Percentiles rank a stretch among this genome's conserved stretches.
These are phyloP conservation scores for Onychomys arenicola DNA, from an alignment of 2,797 vertebrate genomes.

Conservation along the genomic window DNA sequence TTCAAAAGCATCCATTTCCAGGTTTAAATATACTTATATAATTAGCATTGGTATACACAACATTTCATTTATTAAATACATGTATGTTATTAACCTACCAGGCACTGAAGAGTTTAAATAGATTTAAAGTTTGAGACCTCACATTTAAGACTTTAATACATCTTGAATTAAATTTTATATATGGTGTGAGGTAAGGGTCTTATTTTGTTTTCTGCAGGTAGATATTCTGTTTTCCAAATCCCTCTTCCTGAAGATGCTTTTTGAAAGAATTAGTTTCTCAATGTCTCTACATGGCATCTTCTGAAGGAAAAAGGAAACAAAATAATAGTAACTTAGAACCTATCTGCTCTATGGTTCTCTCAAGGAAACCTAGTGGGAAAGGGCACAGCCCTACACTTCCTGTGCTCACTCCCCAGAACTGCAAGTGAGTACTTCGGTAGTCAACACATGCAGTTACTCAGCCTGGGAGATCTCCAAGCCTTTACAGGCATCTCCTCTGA, in stretches of 20 bases:
- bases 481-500: neutral
- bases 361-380: neutral
- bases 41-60: neutral
- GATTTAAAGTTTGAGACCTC: neutral
- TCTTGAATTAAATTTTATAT: neutral
- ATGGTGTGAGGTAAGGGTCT: neutral
- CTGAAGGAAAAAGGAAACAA: neutral
- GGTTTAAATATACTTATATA: neutral
- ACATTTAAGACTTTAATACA: neutral
- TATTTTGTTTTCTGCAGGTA: neutral
- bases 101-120: neutral
- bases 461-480: neutral
- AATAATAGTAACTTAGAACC: neutral
- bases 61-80: neutral
- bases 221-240: neutral
- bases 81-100: neutral
- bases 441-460: neutral
- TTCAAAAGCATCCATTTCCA: slow-evolving; percentile 4
- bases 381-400: neutral
- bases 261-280: neutral
- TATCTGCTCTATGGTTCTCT: neutral
- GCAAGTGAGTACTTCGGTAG: neutral
- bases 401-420: neutral
- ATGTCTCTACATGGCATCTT: neutral
- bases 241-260: neutral